Evolutionary conservation across 2,113 vertebrate species (phyloP), one percentile per base, ranked within the genome.

Genomic region (Anthoscopus minutus): DNA sequence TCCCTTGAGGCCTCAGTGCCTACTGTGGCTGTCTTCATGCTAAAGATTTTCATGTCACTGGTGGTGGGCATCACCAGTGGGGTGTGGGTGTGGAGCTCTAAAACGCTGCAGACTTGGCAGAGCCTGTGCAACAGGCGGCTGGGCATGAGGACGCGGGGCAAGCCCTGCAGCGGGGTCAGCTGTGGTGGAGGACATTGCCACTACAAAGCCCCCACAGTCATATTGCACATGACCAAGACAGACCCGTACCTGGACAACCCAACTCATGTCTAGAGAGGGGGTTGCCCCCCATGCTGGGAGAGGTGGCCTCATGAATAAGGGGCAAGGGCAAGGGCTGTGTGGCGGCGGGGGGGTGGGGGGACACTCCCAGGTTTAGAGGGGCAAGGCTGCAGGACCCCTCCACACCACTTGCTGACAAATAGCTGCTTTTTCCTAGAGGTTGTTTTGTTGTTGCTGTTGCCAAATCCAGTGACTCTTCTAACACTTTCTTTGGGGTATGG

Each of bases 21-120:
- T 82, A 99, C 99, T 0, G 98, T 99, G 96, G 99, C 99, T 0
- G 97, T 99, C 91, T 99, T 99, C 94, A 99, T 99, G 99, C 98
- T 99, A n/a, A 99, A 99, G 97, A 99, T 99, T 97, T 99, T 99
- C 97, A 99, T 99, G 99, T 99, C 99, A 0, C 97, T 99, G 96
- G 99, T 99, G 97, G 99, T 99, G 65, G 99, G 99, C 93, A 99
- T 99, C 98, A 99, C 99, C 97, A 99, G 99, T 0, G 99, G 99
- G 2, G 99, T 99, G 77, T 99, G 99, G 99, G 99, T 99, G n/a
- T 99, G 99, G 99, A 99, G 99, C 97, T 99, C 99, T 89, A 99
- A 99, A 98, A 99, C 99, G 1, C 98, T 99, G 94, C 99, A 99
- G 98, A 99, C 99, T 91, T 99, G 99, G 99, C 99, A 99, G 97